Evolutionary conservation across 2,888 invertebrate genomes (phyloP).

Genomic region (Drosophila flavopinicola): DNA sequence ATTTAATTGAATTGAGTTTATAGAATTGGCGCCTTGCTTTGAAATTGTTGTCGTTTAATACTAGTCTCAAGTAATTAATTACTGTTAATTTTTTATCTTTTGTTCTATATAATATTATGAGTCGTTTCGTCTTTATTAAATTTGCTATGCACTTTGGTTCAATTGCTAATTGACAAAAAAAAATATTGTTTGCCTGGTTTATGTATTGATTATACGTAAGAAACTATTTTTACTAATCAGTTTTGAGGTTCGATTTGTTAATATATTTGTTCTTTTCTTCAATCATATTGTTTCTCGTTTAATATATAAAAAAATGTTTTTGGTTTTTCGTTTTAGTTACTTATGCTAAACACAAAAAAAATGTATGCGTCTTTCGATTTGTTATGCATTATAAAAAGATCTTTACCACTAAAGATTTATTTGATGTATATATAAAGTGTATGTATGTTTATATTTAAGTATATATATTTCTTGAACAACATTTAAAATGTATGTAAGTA

Average conservation of each 20-base stretch:
- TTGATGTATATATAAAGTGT: slow-evolving; percentile 43
- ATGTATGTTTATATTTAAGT: slow-evolving; percentile 46
- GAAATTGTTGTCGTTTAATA: slow-evolving; percentile 3
- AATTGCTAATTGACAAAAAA: slow-evolving; percentile 41
- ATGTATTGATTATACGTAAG: slow-evolving; percentile 43
- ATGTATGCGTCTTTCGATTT: slow-evolving; percentile 58
- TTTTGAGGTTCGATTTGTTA: slow-evolving; percentile 62
- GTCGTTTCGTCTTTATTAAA: slow-evolving; percentile 23
- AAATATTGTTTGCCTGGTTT: slow-evolving; percentile 36
- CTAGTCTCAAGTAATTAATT: slow-evolving; percentile 23
- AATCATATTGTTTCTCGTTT: slow-evolving; percentile 20
- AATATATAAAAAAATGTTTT: slow-evolving; percentile 59
- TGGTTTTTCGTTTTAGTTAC: slow-evolving; percentile 8
- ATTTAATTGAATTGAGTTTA: slow-evolving; percentile 10
- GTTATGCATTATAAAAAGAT: slow-evolving; percentile 56
- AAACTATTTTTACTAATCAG: slow-evolving; percentile 61
- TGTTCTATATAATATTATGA: slow-evolving; percentile 21
- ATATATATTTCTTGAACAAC: slow-evolving; percentile 67
- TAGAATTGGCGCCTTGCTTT: slow-evolving; percentile 12
- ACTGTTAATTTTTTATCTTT: slow-evolving; percentile 11
- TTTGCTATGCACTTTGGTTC: slow-evolving; percentile 44
- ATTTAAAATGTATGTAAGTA: slow-evolving; percentile 73
- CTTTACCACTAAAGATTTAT: slow-evolving; percentile 47
- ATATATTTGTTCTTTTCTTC: slow-evolving; percentile 33
- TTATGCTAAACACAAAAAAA: slow-evolving; percentile 74